Evolutionary conservation across 1,140 invertebrate genomes (phyloP), one percentile per base, ranked within the genome.

Genomic region (Papilio xuthus): DNA sequence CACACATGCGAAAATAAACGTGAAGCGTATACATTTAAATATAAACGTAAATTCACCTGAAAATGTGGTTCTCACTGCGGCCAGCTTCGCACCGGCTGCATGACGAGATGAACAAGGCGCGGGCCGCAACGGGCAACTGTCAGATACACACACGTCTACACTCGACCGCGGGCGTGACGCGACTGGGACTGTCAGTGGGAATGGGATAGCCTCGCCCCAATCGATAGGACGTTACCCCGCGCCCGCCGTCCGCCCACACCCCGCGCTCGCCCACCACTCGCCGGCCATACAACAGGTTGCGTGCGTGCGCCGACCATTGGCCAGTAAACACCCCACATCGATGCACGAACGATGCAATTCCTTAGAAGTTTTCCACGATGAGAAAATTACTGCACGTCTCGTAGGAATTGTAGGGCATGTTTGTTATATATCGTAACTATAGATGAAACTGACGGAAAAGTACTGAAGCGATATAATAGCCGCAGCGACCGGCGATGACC

Each of bases 221-320:
- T 90, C 90, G 89, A 91, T 91, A 90, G 70, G 41, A 41, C 13
- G 28, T 77, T 60, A 47, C 81, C 78, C 81, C 79, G 78, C 53
- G 23, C 53, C 82, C 84, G 84, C 79, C 71, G 83, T 44, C 79
- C 78, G 71, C 76, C 12, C 28, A 12, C 26, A 28, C 63, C 69
- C 67, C 81, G 79, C 79, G 71, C 73, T 71, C 37, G 44, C 83
- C 84, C 84, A 74, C 50, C 50, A 18, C 50, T 18, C 50, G 18
- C 50, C 72, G 83, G 41, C 80, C 80, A 63, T 74, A 83, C 87
- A 88, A 89, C 90, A 91, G 89, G 89, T 91, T 86, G 76, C 44
- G 80, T 87, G 86, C 86, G 85, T 85, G 85, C 85, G 85, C 85
- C 85, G 85, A 53, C 80, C 50, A 20, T 7, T 81, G 70, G 79